A percentile compares a stretch with the other conserved stretches of the same genome.
Conservation (phyloP, 2,888 invertebrate species). For the Cheilosia impressa region DNA sequence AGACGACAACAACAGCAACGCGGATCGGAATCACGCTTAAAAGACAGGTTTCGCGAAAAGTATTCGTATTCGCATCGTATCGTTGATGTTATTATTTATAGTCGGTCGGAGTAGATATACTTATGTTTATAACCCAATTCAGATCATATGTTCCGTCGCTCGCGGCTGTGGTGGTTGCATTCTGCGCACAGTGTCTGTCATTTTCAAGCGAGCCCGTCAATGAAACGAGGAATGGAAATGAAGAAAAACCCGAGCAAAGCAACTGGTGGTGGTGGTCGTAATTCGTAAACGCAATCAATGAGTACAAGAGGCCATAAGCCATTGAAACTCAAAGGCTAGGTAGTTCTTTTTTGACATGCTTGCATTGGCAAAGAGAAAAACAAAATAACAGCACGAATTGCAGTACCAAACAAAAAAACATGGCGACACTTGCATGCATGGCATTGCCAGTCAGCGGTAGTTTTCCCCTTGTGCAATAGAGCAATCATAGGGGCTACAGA, state of each 20-base stretch:
- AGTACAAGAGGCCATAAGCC: slow-evolving; percentile 21
- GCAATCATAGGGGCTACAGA: background rate
- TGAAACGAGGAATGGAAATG: slow-evolving; percentile 34
- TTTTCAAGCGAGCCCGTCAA: background rate
- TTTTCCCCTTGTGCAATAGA: slow-evolving; percentile 1
- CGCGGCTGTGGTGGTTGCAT: background rate
- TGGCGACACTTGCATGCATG: slow-evolving; percentile 21
- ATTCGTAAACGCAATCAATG: slow-evolving; percentile 7
- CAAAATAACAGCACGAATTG: background rate
- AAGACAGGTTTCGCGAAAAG: slow-evolving; percentile 60
- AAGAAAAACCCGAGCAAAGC: background rate
- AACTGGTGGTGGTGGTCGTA: background rate
- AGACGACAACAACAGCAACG: background rate
- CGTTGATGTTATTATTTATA: slow-evolving; percentile 35
- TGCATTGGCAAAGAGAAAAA: slow-evolving; percentile 16
- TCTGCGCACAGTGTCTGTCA: background rate
- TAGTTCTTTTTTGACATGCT: slow-evolving; percentile 15
- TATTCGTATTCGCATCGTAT: background rate
- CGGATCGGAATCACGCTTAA: slow-evolving; percentile 6
- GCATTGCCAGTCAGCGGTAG: slow-evolving; percentile 17
- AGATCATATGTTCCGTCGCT: slow-evolving; percentile 39
- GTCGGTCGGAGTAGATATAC: background rate
- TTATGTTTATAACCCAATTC: slow-evolving; percentile 47
- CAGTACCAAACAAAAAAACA: background rate
- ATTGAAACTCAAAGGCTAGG: slow-evolving; percentile 35